These are phyloP conservation scores for Drosophila orosa DNA, from an alignment of 1,140 invertebrate genomes.

Conservation along the genomic window DNA sequence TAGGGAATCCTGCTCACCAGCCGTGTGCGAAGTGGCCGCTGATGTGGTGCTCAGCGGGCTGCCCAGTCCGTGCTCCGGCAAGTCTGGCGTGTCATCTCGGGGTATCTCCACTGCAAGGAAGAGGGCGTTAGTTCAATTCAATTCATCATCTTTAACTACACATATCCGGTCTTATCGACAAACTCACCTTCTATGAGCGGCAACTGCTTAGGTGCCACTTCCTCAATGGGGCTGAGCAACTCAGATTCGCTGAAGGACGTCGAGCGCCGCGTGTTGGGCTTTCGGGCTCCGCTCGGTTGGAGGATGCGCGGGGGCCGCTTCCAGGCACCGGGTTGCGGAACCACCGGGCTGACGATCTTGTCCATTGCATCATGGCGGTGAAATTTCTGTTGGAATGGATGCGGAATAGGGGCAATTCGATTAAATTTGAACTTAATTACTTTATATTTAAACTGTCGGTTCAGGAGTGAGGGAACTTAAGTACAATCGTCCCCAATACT, in stretches of 20 bases:
- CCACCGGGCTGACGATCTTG: conserved; percentile 96
- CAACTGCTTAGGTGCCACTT: conserved; percentile 41
- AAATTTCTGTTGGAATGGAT: conserved; percentile 84
- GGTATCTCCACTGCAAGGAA: conserved; percentile 60
- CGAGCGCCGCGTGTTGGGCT: conserved; percentile 72
- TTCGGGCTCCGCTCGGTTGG: conserved; percentile 73
- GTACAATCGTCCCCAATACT: too few species aligned
- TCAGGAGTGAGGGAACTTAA: too few species aligned
- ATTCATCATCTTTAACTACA: neutral
- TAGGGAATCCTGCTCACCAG: conserved; percentile 64
- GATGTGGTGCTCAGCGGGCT: conserved; percentile 77
- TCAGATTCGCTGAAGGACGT: conserved; percentile 82
- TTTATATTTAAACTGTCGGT: too few species aligned
- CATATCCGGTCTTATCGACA: too few species aligned
- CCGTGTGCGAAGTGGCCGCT: conserved; percentile 71
- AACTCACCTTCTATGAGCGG: conserved; percentile 64
- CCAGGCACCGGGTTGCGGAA: conserved; percentile 94
- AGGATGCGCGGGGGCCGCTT: conserved; percentile 85
- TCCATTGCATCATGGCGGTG: conserved; percentile 90
- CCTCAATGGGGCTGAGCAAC: conserved; percentile 72
- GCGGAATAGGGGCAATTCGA: accelerated
- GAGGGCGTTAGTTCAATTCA: neutral
- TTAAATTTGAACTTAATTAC: too few species aligned
- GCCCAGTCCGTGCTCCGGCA: conserved; percentile 65
- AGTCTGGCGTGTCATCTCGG: conserved; percentile 74